Evolutionary conservation across 2,888 invertebrate species (phyloP), one percentile per base, ranked within the genome.

Genomic region (Mamestra brassicae): DNA sequence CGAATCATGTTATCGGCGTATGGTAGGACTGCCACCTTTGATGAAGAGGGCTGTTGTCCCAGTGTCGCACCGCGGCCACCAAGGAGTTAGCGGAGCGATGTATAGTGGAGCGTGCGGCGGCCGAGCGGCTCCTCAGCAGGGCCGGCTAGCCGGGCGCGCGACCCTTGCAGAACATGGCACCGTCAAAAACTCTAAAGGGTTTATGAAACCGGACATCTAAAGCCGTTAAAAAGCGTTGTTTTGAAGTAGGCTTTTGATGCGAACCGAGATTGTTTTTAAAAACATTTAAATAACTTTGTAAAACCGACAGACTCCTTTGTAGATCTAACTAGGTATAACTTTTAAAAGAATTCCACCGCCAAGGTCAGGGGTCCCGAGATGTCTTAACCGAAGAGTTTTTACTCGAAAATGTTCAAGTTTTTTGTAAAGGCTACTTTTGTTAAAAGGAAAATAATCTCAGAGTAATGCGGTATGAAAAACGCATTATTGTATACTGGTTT

Each of bases 251-350:
- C 42, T 61, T 60, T 38, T 42, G 17, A 58, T 45, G 4, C 13
- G 4, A 17, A 17, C n/a, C 7, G 8, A 68, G 34, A 78, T 71
- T 76, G 26, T 60, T 77, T 58, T n/a, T 0, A 60, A 52, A 76
- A 75, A 76, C 58, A 60, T 66, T 76, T 26, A 57, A 65, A 66
- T 60, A 52, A 45, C 13, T 55, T 71, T 52, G 8, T 17, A 79
- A 55, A 71, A 71, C 71, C n/a, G 70, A 36, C 45, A 38, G 79
- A 75, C 58, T 55, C 61, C 58, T 81, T 76, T 79, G 70, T 62
- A 7, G 8, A 47, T 15, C 50, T 8, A 69, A 52, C 38, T 62
- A 65, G 61, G 66, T 63, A 50, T 76, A 36, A 77, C 34, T 80
- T 72, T 57, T 38, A 36, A 72, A 82, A 78, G 80, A 78, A 83